These are phyloP conservation scores for Zygothrica quintamaculata DNA, from an alignment of 2,888 invertebrate genomes.

Conservation along the genomic window DNA sequence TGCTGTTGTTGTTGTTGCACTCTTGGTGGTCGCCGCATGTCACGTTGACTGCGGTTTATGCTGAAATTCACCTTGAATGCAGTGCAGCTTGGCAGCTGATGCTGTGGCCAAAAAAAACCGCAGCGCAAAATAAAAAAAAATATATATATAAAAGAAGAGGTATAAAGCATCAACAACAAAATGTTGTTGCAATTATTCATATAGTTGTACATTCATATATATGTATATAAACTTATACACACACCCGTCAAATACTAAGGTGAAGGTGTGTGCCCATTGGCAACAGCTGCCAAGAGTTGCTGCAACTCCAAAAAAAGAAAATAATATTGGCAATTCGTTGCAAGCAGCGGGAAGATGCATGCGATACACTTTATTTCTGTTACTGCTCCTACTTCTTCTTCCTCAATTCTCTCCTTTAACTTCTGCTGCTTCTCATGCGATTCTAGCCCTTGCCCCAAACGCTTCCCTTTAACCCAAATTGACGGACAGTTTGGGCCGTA, in stretches of 20 bases:
- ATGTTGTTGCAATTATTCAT: slow-evolving; percentile 81
- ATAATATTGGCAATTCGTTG: too few relatives aligned
- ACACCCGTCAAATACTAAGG: slow-evolving; percentile 41
- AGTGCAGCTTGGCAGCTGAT: slow-evolving; percentile 48
- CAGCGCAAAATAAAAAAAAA: slow-evolving; percentile 27
- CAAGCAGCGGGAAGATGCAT: not conserved
- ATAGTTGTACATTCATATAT: slow-evolving; percentile 35
- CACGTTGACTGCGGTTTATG: slow-evolving; percentile 71
- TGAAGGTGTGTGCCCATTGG: slow-evolving; percentile 67
- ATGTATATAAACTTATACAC: slow-evolving; percentile 10
- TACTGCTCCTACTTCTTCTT: not conserved
- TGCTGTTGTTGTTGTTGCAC: slow-evolving; percentile 39
- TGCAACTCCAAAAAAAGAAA: not conserved
- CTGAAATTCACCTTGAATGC: slow-evolving; percentile 76
- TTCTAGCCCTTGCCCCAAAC: not conserved
- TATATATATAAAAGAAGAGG: slow-evolving; percentile 1
- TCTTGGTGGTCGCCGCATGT: slow-evolving; percentile 73
- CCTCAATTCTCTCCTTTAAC: slow-evolving; percentile 25
- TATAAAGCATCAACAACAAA: slow-evolving; percentile 45
- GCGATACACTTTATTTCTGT: slow-evolving; percentile 9
- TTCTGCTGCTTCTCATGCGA: slow-evolving; percentile 30
- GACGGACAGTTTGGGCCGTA: slow-evolving; percentile 54
- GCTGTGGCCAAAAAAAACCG: slow-evolving; percentile 41
- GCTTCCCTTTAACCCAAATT: slow-evolving; percentile 48
- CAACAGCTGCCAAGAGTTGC: slow-evolving; percentile 59